Percentiles rank a stretch among this genome's conserved stretches.
phyloP scores from a whole-genome alignment of 2,113 vertebrate genomes.

The Tachuris rubrigastra region DNA sequence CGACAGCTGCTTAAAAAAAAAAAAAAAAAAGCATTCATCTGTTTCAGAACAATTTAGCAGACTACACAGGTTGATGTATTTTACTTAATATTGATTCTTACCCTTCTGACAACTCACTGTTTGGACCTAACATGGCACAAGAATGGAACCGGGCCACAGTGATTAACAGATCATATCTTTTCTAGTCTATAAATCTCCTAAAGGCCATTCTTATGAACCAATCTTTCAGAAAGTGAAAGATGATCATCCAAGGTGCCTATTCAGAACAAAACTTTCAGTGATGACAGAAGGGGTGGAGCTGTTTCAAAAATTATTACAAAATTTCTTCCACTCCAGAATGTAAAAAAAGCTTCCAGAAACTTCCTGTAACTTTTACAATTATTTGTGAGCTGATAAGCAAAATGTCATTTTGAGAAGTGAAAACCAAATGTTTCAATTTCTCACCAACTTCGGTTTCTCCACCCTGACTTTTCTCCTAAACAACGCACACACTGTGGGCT shows the following conservation, averaged over 20 bases:
- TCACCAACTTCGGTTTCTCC: neutral
- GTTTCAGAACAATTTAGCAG: neutral
- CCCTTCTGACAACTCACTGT: neutral
- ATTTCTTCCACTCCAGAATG: neutral
- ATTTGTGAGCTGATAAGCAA: neutral
- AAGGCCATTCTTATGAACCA: neutral
- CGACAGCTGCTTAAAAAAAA: neutral
- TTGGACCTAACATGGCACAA: neutral
- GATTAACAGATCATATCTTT: neutral
- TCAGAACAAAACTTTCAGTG: neutral
- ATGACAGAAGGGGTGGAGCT: neutral
- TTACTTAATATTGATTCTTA: conserved; percentile 29
- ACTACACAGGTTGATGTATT: neutral
- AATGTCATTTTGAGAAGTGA: neutral
- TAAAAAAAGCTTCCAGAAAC: neutral
- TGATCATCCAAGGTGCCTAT: neutral
- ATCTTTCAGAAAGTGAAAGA: neutral
- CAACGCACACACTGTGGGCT: neutral
- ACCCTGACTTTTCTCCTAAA: neutral
- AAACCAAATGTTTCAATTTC: neutral
- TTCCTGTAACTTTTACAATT: neutral
- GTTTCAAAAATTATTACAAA: neutral
- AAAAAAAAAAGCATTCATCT: neutral
- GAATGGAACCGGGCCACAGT: neutral
- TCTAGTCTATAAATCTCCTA: neutral